A percentile compares a stretch with the other conserved stretches of the same genome.
Conservation (phyloP, 2,888 invertebrate species). For the Sphaerophoria rueppellii region DNA sequence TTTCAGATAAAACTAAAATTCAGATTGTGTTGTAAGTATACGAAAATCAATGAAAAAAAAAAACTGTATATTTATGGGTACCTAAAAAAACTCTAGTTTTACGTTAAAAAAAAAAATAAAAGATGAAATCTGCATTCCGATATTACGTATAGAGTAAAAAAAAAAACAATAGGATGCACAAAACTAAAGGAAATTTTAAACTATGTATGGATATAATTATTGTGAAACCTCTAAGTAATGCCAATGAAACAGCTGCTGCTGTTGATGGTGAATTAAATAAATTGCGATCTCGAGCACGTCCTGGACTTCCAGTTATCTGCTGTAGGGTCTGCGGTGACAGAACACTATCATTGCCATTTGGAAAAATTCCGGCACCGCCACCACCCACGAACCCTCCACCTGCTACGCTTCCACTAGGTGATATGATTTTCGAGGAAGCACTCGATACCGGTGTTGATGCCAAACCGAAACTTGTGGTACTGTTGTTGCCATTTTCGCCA, state of each 20-base stretch:
- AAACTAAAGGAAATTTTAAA: background rate
- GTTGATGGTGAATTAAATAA: slow-evolving; percentile 80
- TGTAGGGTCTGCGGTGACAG: slow-evolving; percentile 79
- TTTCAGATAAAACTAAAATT: too few relatives aligned
- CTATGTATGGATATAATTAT: slow-evolving; percentile 26
- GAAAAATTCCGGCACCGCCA: slow-evolving; percentile 53
- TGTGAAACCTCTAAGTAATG: slow-evolving; percentile 81
- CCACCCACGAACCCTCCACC: slow-evolving; percentile 5
- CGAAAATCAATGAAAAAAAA: too few relatives aligned
- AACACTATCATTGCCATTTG: slow-evolving; percentile 71
- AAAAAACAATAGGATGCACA: background rate
- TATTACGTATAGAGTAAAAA: slow-evolving; percentile 10
- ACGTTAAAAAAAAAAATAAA: too few relatives aligned
- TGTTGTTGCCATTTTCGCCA: slow-evolving; percentile 65
- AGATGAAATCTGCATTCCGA: slow-evolving; percentile 43
- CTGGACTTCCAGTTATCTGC: slow-evolving; percentile 81
- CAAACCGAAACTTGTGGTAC: slow-evolving; percentile 25
- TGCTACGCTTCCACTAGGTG: slow-evolving; percentile 72
- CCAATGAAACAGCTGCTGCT: slow-evolving; percentile 80
- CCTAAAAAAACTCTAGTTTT: too few relatives aligned
- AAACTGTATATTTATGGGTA: too few relatives aligned
- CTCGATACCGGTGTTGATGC: slow-evolving; percentile 74
- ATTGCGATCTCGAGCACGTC: slow-evolving; percentile 82
- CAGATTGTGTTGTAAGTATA: too few relatives aligned
- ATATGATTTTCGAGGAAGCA: slow-evolving; percentile 47